These are phyloP conservation scores for Alauda arvensis DNA, from an alignment of 2,797 vertebrate genomes.

Conservation along the genomic window DNA sequence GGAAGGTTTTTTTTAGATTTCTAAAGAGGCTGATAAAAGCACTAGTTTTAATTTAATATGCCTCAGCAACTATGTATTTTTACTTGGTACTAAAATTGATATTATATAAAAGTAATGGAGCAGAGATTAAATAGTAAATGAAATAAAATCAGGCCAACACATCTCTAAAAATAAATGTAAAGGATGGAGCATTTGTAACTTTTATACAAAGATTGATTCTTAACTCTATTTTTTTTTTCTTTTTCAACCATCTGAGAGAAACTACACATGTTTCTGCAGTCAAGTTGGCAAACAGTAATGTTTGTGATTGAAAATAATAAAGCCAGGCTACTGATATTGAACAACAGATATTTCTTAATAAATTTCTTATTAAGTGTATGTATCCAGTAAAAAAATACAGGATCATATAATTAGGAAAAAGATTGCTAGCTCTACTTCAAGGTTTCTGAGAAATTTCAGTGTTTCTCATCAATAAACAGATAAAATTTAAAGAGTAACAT, in stretches of 20 bases:
- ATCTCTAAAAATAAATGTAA: not conserved
- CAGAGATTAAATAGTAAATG: not conserved
- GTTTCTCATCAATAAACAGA: not conserved
- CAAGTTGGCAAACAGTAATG: not conserved
- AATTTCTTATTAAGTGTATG: not conserved
- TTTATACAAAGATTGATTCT: not conserved
- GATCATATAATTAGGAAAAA: not conserved
- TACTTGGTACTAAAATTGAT: conserved; percentile 8
- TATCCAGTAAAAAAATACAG: not conserved
- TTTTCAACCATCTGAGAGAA: not conserved
- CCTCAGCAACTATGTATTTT: not conserved
- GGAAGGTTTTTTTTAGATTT: not conserved
- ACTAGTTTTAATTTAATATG: conserved; percentile 27
- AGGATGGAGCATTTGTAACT: not conserved
- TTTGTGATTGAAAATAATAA: not conserved
- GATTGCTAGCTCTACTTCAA: not conserved
- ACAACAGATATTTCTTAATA: not conserved
- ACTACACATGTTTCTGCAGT: not conserved
- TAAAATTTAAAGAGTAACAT: not conserved
- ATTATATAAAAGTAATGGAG: not conserved
- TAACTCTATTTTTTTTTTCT: not conserved
- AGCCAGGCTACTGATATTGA: not conserved
- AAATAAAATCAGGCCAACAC: not conserved
- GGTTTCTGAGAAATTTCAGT: not conserved
- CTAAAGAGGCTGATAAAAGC: not conserved